A percentile compares a stretch with the other conserved stretches of the same genome.
Conservation (phyloP, 2,113 vertebrate species). For the Psittacula cyanocephala region DNA sequence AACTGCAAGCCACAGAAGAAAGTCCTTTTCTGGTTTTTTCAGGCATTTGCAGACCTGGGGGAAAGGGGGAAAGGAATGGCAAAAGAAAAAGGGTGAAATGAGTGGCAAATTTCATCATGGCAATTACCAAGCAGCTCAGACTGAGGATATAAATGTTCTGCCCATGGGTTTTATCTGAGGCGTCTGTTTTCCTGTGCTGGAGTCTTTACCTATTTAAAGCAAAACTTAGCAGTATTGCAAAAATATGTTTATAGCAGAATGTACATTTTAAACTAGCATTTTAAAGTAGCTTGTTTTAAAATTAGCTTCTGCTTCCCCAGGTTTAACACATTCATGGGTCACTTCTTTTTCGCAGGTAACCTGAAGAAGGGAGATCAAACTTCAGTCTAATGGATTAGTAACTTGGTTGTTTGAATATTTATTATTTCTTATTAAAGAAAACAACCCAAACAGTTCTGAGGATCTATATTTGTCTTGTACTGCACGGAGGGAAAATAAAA, state of each 20-base stretch:
- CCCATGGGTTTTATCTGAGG: neutral
- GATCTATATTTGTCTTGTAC: neutral
- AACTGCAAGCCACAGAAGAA: neutral
- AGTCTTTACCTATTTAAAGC: neutral
- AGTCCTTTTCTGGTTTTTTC: neutral
- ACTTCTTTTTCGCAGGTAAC: neutral
- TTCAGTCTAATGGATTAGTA: neutral
- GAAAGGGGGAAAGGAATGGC: neutral
- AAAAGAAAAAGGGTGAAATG: neutral
- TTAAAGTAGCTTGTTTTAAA: neutral
- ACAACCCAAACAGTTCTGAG: neutral
- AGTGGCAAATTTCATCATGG: neutral
- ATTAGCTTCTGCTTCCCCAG: neutral
- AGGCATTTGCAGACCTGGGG: neutral
- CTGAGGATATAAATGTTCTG: neutral
- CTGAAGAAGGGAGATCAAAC: neutral
- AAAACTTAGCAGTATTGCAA: neutral
- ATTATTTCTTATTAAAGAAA: neutral
- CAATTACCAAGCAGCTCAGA: fast-evolving
- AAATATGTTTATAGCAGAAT: neutral
- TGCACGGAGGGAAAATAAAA: neutral
- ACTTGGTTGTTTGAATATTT: neutral
- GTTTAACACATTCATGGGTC: neutral
- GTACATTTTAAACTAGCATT: neutral
- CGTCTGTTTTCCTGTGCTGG: neutral